A percentile compares a stretch with the other conserved stretches of the same genome.
phyloP scores from a whole-genome alignment of 1,140 invertebrate genomes.

The Manduca sexta region DNA sequence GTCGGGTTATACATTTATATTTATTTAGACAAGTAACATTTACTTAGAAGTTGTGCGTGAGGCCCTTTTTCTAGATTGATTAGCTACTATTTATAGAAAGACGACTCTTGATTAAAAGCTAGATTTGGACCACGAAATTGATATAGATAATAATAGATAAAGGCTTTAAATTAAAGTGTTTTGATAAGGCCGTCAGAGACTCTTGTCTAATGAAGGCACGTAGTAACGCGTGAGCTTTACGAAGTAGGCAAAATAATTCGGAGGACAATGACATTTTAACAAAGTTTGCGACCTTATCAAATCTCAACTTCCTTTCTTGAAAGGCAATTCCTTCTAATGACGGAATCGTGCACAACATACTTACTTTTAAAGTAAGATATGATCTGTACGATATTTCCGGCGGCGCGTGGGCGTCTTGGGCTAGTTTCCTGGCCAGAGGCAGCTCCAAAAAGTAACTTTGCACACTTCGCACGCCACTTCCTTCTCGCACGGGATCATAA shows the following conservation, averaged over 20 bases:
- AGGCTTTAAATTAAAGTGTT: too few species aligned
- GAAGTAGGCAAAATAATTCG: conserved; percentile 6
- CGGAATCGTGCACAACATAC: conserved; percentile 55
- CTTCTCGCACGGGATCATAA: conserved; percentile 35
- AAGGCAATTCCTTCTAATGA: conserved; percentile 58
- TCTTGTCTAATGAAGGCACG: too few species aligned
- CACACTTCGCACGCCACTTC: conserved; percentile 48
- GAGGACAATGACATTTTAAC: conserved; percentile 21
- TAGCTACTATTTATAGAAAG: too few species aligned
- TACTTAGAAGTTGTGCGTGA: too few species aligned
- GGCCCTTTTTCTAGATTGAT: too few species aligned
- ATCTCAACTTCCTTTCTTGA: conserved; percentile 47
- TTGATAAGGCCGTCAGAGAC: too few species aligned
- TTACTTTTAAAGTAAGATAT: conserved; percentile 44
- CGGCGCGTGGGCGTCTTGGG: conserved; percentile 49
- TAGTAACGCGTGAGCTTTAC: too few species aligned
- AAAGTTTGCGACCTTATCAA: conserved; percentile 36
- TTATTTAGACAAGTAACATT: too few species aligned
- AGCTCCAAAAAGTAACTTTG: conserved; percentile 41
- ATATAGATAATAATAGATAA: too few species aligned
- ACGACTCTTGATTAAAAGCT: too few species aligned
- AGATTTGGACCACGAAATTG: too few species aligned
- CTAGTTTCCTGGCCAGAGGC: conserved; percentile 45
- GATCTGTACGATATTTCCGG: conserved; percentile 60
- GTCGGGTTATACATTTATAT: too few species aligned